Evolutionary conservation across 2,888 invertebrate genomes (phyloP).

Genomic region (Pseudanteris insignis): DNA sequence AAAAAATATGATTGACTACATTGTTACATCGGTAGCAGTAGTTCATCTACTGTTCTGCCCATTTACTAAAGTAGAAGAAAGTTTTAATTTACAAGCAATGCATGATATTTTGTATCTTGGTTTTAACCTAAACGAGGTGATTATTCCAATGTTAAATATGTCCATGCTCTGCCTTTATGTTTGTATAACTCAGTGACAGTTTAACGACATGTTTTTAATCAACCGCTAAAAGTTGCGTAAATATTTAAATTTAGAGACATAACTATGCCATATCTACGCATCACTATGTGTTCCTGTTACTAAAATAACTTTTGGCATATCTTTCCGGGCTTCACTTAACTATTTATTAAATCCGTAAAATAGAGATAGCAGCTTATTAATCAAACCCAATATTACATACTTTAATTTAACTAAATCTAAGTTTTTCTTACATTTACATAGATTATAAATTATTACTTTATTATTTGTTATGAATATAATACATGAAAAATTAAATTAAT

Average conservation of each 20-base stretch:
- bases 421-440: background rate
- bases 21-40: conserved; percentile 78
- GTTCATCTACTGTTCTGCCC: conserved; percentile 89
- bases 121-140: conserved; percentile 84
- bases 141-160: conserved; percentile 22
- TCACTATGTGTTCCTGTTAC: conserved; percentile 29
- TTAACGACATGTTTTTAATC: conserved; percentile 13
- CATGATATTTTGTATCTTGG: conserved; percentile 95
- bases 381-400: no score
- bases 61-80: conserved; percentile 99
- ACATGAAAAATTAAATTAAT: background rate
- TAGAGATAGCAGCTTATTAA: no score
- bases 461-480: background rate
- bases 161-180: no score
- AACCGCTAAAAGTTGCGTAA: conserved; percentile 40
- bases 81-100: conserved; percentile 97
- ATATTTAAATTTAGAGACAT: no score
- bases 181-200: no score
- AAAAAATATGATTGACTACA: conserved; percentile 73
- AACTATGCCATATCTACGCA: conserved; percentile 26
- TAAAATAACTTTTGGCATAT: conserved; percentile 42
- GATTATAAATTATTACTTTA: background rate
- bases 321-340: conserved; percentile 22
- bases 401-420: no score
- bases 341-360: conserved; percentile 26